These are phyloP conservation scores for Acinonyx jubatus DNA, from an alignment of 2,113 vertebrate genomes.

Conservation along the genomic window DNA sequence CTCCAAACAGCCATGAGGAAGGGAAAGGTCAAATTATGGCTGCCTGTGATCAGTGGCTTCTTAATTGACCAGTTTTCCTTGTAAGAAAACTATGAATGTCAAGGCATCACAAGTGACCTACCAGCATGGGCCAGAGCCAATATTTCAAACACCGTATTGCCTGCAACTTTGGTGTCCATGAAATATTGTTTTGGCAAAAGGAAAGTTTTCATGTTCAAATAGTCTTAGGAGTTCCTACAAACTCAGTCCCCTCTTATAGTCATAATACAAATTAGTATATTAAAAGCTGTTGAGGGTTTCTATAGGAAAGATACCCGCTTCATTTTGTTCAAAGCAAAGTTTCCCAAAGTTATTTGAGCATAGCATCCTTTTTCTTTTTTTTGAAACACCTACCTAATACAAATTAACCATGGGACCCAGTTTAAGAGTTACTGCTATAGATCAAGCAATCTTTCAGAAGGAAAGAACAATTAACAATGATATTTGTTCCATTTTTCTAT, in stretches of 20 bases:
- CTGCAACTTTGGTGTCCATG: neutral
- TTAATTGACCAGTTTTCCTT: neutral
- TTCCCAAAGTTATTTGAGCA: neutral
- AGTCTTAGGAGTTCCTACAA: neutral
- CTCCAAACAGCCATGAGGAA: neutral
- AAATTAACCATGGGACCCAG: neutral
- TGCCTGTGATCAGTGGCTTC: neutral
- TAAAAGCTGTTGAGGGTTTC: neutral
- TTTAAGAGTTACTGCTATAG: neutral
- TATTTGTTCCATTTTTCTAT: neutral
- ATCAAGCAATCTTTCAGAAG: neutral
- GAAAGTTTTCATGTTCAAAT: neutral
- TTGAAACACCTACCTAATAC: neutral
- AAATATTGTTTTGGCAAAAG: neutral
- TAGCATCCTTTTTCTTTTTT: neutral
- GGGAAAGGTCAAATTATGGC: neutral
- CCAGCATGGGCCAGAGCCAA: neutral
- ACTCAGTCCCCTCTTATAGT: neutral
- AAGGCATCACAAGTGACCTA: neutral
- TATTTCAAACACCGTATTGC: neutral
- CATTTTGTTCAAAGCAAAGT: conserved; percentile 42
- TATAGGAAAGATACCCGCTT: neutral
- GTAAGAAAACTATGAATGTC: neutral
- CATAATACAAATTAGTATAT: neutral
- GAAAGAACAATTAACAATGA: conserved; percentile 3